Base-by-base conservation (phyloP, 2,113 vertebrate genomes). In the Mionectes macconnelli region DNA sequence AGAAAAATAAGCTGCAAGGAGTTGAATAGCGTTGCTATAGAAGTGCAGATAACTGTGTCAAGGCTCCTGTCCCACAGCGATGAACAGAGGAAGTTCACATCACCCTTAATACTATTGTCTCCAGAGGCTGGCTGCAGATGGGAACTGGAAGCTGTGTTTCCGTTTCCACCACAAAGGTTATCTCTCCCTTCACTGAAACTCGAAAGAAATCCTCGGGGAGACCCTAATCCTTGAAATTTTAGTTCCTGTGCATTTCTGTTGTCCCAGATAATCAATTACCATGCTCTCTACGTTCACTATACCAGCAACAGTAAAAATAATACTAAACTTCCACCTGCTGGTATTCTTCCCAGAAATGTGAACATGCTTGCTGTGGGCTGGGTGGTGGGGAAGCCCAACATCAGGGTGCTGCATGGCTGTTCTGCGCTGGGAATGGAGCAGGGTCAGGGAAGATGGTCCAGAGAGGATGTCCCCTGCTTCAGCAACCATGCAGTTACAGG, bases 221-320 rank as follows among this genome's bases (percentile, higher is more conserved):
- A 93, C 49, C 90, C 88, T 95, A 96, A 96, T 96, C 95, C 93
- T 95, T 94, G 92, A 94, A 95, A 96, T 96, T 92, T 42, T 27
- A 96, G 87, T 94, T 96, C 92, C 85, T 94, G 87, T 72, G 86
- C 83, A 3, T 94, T 94, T 90, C 89, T 95, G 94, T 85, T 89
- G 91, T 89, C 90, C 66, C 91, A 89, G 59, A 93, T 94, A 97
- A 95, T 96, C 84, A 87, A 96, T 96, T 97, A 87, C 28, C 94
- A 94, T 91, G 94, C 84, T 94, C 84, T 76, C 66, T 63, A 56
- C 84, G 59, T 80, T 93, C 83, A 30, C 81, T 86, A 74, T 40
- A 90, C 76, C 70, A 91, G 85, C 62, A 86, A 63, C 0, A 49
- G 82, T 78, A 95, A 96, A 93, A 96, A 96, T 89, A 96, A 80